phyloP scores from a whole-genome alignment of 2,888 invertebrate genomes.

The Eupelmus urozonus region DNA sequence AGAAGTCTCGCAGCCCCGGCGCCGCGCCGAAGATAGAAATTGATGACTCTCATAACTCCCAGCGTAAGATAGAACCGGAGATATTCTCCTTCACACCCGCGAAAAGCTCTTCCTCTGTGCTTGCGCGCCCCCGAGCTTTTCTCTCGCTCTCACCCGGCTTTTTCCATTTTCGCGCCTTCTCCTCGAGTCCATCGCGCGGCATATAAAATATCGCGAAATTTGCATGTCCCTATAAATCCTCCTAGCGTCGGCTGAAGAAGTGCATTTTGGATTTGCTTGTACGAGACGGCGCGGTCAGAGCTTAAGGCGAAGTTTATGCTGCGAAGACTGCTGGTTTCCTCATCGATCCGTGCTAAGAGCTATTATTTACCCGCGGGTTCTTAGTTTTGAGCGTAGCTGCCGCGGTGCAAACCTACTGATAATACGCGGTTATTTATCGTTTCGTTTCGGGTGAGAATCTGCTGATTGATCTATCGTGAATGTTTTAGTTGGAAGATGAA shows the following conservation, averaged over 20 bases:
- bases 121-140: no score
- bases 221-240: constrained; percentile 69
- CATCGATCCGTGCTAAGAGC: constrained; percentile 27
- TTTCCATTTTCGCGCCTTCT: constrained; percentile 46
- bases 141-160: constrained; percentile 18
- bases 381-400: constrained; percentile 14
- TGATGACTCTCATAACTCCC: constrained; percentile 69
- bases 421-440: constrained; percentile 27
- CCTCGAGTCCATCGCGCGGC: constrained; percentile 35
- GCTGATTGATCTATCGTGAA: no score
- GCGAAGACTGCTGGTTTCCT: constrained; percentile 1
- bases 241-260: constrained; percentile 53
- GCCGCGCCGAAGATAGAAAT: constrained; percentile 64
- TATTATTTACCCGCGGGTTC: constrained; percentile 41
- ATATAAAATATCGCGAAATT: constrained; percentile 71
- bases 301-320: constrained; percentile 24
- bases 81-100: constrained; percentile 24
- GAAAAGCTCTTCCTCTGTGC: constrained; percentile 19
- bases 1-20: no score
- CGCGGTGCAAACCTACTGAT: neutral
- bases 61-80: constrained; percentile 3
- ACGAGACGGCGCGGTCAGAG: constrained; percentile 1
- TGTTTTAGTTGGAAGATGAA: no score
- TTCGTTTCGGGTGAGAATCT: no score
- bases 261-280: constrained; percentile 66